phyloP scores from a whole-genome alignment of 2,113 vertebrate genomes.

The Lagenorhynchus albirostris region DNA sequence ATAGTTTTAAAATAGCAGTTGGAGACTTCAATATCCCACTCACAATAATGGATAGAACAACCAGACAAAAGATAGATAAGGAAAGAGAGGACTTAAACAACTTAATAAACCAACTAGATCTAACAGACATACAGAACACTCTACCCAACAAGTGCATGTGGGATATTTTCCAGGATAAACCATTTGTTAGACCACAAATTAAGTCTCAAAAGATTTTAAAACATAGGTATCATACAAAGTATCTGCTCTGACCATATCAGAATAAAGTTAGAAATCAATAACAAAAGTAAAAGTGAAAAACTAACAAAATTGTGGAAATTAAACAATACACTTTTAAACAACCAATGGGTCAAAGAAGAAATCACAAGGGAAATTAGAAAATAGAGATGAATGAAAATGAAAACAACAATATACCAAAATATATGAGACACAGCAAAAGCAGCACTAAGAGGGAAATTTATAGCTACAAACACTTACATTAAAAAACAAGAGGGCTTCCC shows the following conservation, averaged over 20 bases:
- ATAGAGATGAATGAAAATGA: not conserved
- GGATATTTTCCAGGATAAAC: not conserved
- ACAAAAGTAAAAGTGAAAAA: not conserved
- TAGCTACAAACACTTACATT: not conserved
- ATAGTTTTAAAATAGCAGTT: too few species aligned
- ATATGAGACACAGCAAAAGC: not conserved
- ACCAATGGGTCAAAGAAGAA: not conserved
- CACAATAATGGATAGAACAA: too few species aligned
- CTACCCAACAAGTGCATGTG: too few species aligned
- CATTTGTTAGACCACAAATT: not conserved
- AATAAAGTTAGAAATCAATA: not conserved
- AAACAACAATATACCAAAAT: not conserved
- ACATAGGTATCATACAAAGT: not conserved
- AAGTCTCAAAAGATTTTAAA: not conserved
- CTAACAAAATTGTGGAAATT: not conserved
- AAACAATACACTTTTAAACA: not conserved
- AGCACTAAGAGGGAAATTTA: not conserved
- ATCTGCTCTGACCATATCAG: not conserved
- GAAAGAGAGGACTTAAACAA: too few species aligned
- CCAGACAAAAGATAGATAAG: too few species aligned
- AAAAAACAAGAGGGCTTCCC: too few species aligned
- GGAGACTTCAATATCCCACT: too few species aligned
- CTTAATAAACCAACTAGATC: too few species aligned
- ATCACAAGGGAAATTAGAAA: not conserved
- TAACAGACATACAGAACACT: too few species aligned